Conservation (phyloP, 35 echinoderm and acorn worm genomes). For the Stichopus chloronotus region DNA sequence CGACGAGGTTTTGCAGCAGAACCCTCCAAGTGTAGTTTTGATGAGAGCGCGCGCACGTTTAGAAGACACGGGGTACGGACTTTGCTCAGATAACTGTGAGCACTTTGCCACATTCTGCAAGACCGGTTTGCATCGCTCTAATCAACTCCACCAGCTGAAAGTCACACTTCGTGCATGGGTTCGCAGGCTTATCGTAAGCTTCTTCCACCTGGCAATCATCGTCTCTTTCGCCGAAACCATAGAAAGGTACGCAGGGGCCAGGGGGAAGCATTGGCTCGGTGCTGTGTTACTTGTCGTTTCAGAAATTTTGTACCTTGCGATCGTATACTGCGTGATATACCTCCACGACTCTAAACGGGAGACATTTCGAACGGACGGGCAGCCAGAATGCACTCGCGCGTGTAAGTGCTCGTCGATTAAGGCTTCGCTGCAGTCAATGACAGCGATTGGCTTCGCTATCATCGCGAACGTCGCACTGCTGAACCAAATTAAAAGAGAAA, state of each 20-base stretch:
- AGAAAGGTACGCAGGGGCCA: background rate
- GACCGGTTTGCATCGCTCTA: background rate
- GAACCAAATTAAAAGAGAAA: background rate
- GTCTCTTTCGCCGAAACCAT: background rate
- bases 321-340: background rate
- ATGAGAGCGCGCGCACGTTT: slow-evolving; percentile 20
- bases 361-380: background rate
- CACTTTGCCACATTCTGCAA: slow-evolving; percentile 53
- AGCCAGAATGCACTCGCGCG: background rate
- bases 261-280: background rate
- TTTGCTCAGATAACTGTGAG: slow-evolving; percentile 59
- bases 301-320: background rate
- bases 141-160: background rate
- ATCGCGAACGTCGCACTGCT: background rate
- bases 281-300: background rate
- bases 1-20: slow-evolving; percentile 10
- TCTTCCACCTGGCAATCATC: background rate
- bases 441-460: background rate
- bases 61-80: slow-evolving; percentile 9
- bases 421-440: background rate
- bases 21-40: slow-evolving; percentile 41
- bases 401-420: background rate
- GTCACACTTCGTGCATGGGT: background rate
- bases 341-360: background rate
- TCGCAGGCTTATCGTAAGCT: background rate